Percentiles rank a stretch among this genome's conserved stretches.
Conservation (phyloP, 2,113 vertebrate genomes). For the Riparia riparia region DNA sequence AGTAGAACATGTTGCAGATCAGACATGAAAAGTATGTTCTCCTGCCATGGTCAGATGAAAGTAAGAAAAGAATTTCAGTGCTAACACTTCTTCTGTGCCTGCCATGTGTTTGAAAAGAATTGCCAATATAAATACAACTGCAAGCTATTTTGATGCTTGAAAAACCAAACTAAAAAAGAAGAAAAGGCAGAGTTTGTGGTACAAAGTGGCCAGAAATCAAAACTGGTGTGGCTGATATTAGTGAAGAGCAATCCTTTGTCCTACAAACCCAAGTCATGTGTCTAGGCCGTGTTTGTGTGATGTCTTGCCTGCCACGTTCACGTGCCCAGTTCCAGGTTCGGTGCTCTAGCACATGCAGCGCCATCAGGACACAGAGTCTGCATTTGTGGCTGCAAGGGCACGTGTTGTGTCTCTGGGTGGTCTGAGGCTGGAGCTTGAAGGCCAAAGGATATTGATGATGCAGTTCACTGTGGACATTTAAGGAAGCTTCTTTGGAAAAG, state of each 20-base stretch:
- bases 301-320: fast-evolving
- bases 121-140: background rate
- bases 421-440: background rate
- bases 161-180: background rate
- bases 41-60: background rate
- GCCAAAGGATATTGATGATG: background rate
- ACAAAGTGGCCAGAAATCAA: background rate
- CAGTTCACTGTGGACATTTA: background rate
- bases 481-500: background rate
- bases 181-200: background rate
- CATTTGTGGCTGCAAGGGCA: fast-evolving
- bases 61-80: background rate
- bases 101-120: background rate
- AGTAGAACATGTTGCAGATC: background rate
- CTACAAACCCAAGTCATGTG: background rate
- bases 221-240: background rate
- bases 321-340: background rate
- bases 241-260: background rate
- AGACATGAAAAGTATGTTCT: background rate
- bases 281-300: background rate
- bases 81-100: background rate
- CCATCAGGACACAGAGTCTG: background rate
- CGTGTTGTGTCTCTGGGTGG: fast-evolving
- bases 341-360: fast-evolving
- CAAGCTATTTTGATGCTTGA: background rate